Conservation (phyloP, 2,113 vertebrate species). For the Phyllostomus discolor region DNA sequence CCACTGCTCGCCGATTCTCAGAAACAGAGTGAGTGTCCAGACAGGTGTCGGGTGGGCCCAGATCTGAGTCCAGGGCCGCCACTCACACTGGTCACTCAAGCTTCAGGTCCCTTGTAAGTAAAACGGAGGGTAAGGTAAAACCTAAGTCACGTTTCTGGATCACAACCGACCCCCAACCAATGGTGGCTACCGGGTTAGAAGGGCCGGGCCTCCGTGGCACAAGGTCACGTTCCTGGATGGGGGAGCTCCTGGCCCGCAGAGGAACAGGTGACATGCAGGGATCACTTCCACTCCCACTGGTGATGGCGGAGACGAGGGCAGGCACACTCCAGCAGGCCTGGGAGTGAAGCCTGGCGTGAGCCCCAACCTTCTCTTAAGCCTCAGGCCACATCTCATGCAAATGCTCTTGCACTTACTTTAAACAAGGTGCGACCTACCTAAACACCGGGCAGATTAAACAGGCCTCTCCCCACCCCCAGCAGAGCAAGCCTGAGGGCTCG, state of each 20-base stretch:
- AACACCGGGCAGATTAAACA: neutral
- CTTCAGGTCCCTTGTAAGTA: neutral
- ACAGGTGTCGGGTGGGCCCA: neutral
- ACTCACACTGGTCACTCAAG: neutral
- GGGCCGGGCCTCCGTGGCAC: accelerated
- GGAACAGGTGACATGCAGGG: neutral
- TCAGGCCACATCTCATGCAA: neutral
- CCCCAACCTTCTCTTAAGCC: neutral
- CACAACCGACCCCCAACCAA: neutral
- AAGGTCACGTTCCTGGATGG: too few species aligned
- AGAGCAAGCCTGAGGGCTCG: accelerated
- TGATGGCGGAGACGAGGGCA: neutral
- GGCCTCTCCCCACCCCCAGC: neutral
- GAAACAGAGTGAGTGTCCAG: neutral
- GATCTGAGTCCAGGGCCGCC: neutral
- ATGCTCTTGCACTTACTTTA: too few species aligned
- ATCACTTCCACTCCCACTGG: neutral
- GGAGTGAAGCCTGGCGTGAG: neutral
- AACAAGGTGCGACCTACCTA: neutral
- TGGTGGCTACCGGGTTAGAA: neutral
- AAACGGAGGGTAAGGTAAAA: neutral
- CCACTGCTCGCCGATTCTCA: neutral
- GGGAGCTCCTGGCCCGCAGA: neutral
- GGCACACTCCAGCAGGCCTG: neutral
- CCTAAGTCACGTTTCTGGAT: neutral